Percentiles rank a stretch among this genome's conserved stretches.
Conservation (phyloP, 2,113 vertebrate species). For the Notarius quadriscutis region DNA sequence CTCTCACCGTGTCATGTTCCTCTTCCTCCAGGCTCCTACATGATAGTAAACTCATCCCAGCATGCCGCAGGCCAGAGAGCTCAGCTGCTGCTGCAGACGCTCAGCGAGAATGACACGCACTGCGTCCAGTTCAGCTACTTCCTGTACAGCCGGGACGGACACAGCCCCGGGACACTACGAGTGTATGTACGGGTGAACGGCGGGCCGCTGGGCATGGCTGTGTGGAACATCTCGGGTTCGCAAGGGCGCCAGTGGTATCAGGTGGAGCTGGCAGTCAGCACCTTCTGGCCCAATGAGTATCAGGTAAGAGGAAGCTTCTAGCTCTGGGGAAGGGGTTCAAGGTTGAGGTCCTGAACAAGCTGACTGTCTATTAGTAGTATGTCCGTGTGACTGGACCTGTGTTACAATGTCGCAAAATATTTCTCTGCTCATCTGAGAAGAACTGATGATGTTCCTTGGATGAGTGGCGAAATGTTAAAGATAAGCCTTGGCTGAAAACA, state of each 20-base stretch:
- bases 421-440: neutral
- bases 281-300: conserved; percentile 97
- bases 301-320: conserved; percentile 75
- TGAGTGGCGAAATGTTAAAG: neutral
- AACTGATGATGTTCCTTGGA: neutral
- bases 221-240: conserved; percentile 88
- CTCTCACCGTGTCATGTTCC: conserved; percentile 10
- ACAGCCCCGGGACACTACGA: conserved; percentile 85
- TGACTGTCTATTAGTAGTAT: neutral
- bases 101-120: conserved; percentile 97
- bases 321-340: neutral
- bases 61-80: conserved; percentile 85
- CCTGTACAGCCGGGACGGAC: conserved; percentile 89
- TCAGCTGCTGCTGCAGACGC: conserved; percentile 85
- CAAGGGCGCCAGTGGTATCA: conserved; percentile 93
- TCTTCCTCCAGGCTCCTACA: conserved; percentile 82
- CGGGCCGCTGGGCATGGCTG: conserved; percentile 83
- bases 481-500: neutral
- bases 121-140: conserved; percentile 98
- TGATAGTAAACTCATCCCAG: conserved; percentile 96
- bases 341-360: neutral
- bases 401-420: neutral
- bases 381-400: neutral
- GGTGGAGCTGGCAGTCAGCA: conserved; percentile 93
- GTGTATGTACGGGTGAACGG: conserved; percentile 89